Conservation (phyloP, 2,888 invertebrate genomes). For the Macrostomum cliftonense region DNA sequence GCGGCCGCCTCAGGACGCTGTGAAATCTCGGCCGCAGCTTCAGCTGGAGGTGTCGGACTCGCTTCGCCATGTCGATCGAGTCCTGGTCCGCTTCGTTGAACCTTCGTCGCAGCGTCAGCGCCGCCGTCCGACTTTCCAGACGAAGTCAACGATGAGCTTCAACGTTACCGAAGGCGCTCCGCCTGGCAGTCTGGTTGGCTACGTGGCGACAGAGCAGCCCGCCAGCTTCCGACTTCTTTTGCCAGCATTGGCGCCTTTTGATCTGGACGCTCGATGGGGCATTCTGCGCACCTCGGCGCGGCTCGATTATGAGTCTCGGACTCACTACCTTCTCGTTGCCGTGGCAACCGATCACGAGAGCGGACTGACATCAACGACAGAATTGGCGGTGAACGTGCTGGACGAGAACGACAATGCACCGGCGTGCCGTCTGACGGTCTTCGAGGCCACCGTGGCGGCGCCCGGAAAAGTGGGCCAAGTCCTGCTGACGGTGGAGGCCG, state of each 20-base stretch:
- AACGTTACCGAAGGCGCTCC: no score
- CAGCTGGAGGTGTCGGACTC: no score
- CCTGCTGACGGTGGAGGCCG: no score
- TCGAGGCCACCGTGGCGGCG: no score
- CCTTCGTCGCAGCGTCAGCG: no score
- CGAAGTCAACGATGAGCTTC: no score
- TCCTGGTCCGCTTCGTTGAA: no score
- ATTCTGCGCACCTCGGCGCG: neutral
- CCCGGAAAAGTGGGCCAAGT: no score
- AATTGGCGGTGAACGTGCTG: conserved; percentile 1
- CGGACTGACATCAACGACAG: neutral
- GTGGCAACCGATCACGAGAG: neutral
- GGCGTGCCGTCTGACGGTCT: neutral
- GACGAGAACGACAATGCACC: conserved; percentile 1
- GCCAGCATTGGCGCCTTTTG: neutral
- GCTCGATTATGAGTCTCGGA: neutral
- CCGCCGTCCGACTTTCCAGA: no score
- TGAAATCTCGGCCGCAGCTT: no score
- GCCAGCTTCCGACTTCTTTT: neutral
- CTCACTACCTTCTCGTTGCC: conserved; percentile 4
- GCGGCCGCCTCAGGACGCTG: no score
- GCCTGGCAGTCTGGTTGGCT: neutral
- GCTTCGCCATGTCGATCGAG: no score
- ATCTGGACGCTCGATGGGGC: neutral
- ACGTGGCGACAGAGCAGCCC: neutral